Percentiles rank a stretch among this genome's conserved stretches.
These are phyloP conservation scores for Spinus olivaceus DNA, from an alignment of 2,797 vertebrate species.

Conservation along the genomic window DNA sequence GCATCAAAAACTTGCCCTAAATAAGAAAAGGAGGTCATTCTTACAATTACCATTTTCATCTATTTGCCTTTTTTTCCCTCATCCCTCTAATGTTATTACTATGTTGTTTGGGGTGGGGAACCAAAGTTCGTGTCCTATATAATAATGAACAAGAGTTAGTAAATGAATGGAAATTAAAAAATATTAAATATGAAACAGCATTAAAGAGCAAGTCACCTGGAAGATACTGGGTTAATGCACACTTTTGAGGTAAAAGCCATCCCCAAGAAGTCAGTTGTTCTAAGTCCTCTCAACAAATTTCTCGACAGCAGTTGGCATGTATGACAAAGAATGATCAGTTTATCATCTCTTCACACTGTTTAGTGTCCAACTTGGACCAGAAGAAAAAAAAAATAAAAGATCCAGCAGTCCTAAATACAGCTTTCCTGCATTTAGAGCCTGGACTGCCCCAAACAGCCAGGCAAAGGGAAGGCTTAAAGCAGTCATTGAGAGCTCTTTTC, in stretches of 20 bases:
- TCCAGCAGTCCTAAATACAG: background rate
- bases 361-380: background rate
- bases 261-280: background rate
- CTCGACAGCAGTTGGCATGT: background rate
- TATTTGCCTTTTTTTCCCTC: background rate
- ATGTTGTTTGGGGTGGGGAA: background rate
- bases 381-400: background rate
- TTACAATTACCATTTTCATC: background rate
- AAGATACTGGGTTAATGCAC: background rate
- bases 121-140: background rate
- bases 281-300: background rate
- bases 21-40: background rate
- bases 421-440: background rate
- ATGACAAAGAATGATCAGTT: background rate
- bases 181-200: background rate
- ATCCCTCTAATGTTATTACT: background rate
- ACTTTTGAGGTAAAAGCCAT: background rate
- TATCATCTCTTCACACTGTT: background rate
- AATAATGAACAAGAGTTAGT: background rate
- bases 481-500: background rate
- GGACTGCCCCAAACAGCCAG: background rate
- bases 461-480: background rate
- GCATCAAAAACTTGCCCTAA: background rate
- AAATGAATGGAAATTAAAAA: background rate
- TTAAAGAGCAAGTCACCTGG: background rate